phyloP scores from a whole-genome alignment of 2,888 invertebrate genomes.

The Apodemia zela region DNA sequence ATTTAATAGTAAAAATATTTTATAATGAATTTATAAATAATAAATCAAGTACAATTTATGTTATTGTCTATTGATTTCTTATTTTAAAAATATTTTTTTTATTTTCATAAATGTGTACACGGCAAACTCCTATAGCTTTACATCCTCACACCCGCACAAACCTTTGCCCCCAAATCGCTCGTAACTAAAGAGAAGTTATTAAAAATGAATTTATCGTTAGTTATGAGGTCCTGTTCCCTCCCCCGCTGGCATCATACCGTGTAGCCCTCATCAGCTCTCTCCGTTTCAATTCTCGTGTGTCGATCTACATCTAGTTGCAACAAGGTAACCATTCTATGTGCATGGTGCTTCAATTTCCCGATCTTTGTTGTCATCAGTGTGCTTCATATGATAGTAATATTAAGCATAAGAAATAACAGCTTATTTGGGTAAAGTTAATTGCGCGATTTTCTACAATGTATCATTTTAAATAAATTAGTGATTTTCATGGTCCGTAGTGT shows the following conservation, averaged over 20 bases:
- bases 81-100: background rate
- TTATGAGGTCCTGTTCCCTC: slow-evolving; percentile 25
- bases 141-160: slow-evolving; percentile 32
- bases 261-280: slow-evolving; percentile 62
- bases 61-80: background rate
- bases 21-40: background rate
- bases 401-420: too few relatives aligned
- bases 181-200: slow-evolving; percentile 5
- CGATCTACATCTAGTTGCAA: slow-evolving; percentile 25
- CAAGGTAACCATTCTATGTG: slow-evolving; percentile 46
- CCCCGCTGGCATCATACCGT: slow-evolving; percentile 56
- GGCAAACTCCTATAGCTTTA: slow-evolving; percentile 19
- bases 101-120: slow-evolving; percentile 14
- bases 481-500: background rate
- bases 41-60: background rate
- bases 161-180: background rate
- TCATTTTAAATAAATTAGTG: background rate
- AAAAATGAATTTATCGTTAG: slow-evolving; percentile 24
- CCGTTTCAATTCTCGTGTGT: slow-evolving; percentile 39
- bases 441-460: too few relatives aligned
- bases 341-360: slow-evolving; percentile 61
- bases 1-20: background rate
- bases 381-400: slow-evolving; percentile 26
- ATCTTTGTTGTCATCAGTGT: slow-evolving; percentile 59
- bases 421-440: too few relatives aligned